Conservation (phyloP, 2,797 vertebrate genomes). For the Florisuga fusca region DNA sequence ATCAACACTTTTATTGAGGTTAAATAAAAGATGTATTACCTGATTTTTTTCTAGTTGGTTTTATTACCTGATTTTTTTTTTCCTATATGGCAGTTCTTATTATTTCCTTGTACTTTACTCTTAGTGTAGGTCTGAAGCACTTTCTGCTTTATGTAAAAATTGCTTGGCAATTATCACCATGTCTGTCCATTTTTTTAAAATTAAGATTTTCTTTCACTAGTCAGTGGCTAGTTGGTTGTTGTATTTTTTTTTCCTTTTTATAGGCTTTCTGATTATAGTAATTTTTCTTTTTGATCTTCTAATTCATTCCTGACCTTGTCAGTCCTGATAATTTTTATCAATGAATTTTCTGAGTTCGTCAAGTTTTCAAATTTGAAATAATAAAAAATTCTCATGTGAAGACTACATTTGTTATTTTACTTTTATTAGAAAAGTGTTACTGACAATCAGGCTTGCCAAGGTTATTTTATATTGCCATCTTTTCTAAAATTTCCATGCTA, state of each 20-base stretch:
- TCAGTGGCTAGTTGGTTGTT: rapidly evolving
- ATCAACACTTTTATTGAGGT: not conserved
- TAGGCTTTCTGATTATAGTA: not conserved
- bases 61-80: not conserved
- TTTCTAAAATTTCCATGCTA: not conserved
- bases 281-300: not conserved
- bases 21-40: not conserved
- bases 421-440: not conserved
- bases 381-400: not conserved
- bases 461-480: not conserved
- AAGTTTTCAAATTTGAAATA: not conserved
- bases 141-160: not conserved
- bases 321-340: not conserved
- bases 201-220: not conserved
- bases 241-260: not conserved
- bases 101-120: not conserved
- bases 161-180: not conserved
- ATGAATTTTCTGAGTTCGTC: not conserved
- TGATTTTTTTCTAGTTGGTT: not conserved
- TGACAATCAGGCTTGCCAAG: not conserved
- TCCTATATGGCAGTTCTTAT: not conserved
- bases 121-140: not conserved
- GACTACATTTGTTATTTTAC: not conserved
- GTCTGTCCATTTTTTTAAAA: not conserved
- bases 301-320: not conserved